Conservation (phyloP, 2,888 invertebrate species). For the Diarsia brunnea region DNA sequence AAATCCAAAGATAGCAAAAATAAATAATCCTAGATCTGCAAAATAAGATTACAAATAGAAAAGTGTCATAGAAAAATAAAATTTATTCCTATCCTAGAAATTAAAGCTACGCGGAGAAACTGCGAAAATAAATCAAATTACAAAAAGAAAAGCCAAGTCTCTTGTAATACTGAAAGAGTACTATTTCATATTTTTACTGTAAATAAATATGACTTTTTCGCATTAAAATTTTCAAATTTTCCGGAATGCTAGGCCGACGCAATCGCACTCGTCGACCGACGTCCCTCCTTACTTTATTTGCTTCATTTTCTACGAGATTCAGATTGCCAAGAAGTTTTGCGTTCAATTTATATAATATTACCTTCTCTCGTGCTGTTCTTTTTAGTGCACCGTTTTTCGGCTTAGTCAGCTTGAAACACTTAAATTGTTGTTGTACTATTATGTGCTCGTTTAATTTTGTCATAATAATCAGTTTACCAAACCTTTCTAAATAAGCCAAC, state of each 20-base stretch:
- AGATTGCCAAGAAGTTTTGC: conserved; percentile 83
- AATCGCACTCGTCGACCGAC: conserved; percentile 74
- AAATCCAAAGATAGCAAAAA: conserved; percentile 32
- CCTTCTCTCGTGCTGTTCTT: conserved; percentile 69
- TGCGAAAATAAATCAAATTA: conserved; percentile 58
- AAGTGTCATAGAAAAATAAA: conserved; percentile 58
- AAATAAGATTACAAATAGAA: conserved; percentile 49
- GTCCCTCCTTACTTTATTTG: conserved; percentile 81
- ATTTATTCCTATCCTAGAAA: conserved; percentile 49
- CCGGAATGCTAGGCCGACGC: conserved; percentile 79
- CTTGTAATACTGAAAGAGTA: conserved; percentile 43
- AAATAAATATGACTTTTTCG: conserved; percentile 73
- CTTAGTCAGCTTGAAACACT: conserved; percentile 63
- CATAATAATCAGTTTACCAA: background rate
- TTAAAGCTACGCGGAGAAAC: conserved; percentile 54
- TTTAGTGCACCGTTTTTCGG: conserved; percentile 68
- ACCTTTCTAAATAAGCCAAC: background rate
- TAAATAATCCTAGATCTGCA: conserved; percentile 70
- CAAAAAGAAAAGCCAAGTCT: conserved; percentile 41
- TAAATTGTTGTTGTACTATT: background rate
- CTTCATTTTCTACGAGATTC: conserved; percentile 82
- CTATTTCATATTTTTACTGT: conserved; percentile 62
- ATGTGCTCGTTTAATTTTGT: background rate
- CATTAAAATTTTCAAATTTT: conserved; percentile 78
- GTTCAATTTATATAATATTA: conserved; percentile 82